Evolutionary conservation across 1,140 invertebrate species (phyloP), one percentile per base, ranked within the genome.

Genomic region (Aporrectodea caliginosa): DNA sequence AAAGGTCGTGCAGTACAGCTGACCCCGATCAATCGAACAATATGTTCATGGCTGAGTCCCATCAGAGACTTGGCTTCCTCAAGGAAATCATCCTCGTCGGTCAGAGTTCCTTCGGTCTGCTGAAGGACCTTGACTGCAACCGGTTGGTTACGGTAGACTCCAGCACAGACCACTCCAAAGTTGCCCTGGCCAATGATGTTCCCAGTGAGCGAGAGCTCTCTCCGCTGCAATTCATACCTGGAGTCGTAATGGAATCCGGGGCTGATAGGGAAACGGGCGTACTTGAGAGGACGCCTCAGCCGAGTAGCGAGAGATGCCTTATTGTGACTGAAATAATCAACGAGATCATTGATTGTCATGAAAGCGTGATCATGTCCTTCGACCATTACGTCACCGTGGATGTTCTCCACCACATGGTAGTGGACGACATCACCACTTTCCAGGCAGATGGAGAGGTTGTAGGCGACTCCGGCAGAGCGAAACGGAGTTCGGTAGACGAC

Each of bases 51-150:
- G n/a, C 69, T 32, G 2, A 80, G 75, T 1, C 79, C 79, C 35
- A 77, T 77, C 75, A 80, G 22, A 16, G 69, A 32, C 31, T 71
- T 69, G 16, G 79, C 79, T 34, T 80, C 73, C 31, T 78, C 74
- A 2, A 80, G n/a, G 35, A 80, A 80, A 34, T 80, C 79, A 34
- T 80, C 79, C 58, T 80, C 79, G 22, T 80, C 74, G 2, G 34
- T 16, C 22, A 35, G 70, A 1, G 6, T 32, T 12, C 31, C 29
- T 43, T 80, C 75, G 16, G 35, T 33, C 69, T 69, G 35, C 74
- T 77, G 75, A 1, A 77, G 58, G 27, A 80, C 73, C 30, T 80
- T 80, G 30, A 77, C 73, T 0, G 73, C 73, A 16, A 77, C 73
- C 14, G 79, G 31, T 22, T 30, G n/a, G 75, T 71, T 78, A 14